These are phyloP conservation scores for Maconellicoccus hirsutus DNA, from an alignment of 1,140 invertebrate species.

Conservation along the genomic window DNA sequence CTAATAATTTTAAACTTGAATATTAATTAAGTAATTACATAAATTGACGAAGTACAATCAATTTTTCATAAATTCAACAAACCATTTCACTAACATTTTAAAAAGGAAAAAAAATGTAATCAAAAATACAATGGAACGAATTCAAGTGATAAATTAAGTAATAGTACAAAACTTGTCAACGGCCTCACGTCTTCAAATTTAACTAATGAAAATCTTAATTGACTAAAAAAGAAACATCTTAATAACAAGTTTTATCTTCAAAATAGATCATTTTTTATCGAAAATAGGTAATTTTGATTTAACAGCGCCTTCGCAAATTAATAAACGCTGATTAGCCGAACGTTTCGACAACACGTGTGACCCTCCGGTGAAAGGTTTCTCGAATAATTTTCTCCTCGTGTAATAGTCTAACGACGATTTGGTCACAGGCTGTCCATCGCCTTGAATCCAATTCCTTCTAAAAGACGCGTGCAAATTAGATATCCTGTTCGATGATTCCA, in stretches of 20 bases:
- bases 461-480: constrained; percentile 34
- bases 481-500: constrained; percentile 31
- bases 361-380: constrained; percentile 27
- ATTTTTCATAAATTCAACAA: background rate
- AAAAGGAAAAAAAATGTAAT: background rate
- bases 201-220: background rate
- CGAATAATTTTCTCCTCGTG: constrained; percentile 29
- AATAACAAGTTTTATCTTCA: background rate
- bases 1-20: background rate
- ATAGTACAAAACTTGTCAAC: background rate
- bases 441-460: constrained; percentile 35
- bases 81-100: background rate
- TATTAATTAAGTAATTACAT: background rate
- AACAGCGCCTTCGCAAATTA: constrained; percentile 69
- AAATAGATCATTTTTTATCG: constrained; percentile 51
- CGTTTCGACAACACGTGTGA: constrained; percentile 8
- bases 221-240: background rate
- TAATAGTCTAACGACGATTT: constrained; percentile 34
- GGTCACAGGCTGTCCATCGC: constrained; percentile 32
- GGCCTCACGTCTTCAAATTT: background rate
- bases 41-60: background rate
- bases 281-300: constrained; percentile 72
- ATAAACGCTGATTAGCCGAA: constrained; percentile 38
- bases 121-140: background rate
- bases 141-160: background rate